Evolutionary conservation across 2,113 vertebrate species (phyloP).

Genomic region (Anoplopoma fimbria): DNA sequence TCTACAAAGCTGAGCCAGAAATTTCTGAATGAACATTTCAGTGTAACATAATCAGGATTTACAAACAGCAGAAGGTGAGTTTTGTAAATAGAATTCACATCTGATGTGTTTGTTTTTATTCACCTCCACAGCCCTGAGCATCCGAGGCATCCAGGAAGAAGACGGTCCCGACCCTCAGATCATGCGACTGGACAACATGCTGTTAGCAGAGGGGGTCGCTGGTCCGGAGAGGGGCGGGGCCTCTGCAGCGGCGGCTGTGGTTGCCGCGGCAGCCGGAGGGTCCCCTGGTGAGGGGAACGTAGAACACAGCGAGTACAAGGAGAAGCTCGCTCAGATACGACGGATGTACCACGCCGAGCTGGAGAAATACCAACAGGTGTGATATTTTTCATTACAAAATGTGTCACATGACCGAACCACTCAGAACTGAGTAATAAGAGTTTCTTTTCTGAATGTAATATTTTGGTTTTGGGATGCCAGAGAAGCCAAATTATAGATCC

Average conservation of each 20-base stretch:
- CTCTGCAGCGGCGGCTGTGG: constrained; percentile 74
- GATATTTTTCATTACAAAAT: background rate
- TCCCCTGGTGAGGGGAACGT: constrained; percentile 79
- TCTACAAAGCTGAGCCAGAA: background rate
- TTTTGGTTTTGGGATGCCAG: background rate
- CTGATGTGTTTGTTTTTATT: background rate
- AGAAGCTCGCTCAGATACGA: constrained; percentile 85
- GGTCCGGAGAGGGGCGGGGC: constrained; percentile 82
- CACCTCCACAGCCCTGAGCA: constrained; percentile 75
- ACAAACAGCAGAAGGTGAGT: background rate
- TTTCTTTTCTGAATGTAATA: background rate
- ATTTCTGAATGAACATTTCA: background rate
- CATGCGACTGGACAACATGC: constrained; percentile 84
- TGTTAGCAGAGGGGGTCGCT: constrained; percentile 84
- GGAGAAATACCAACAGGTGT: constrained; percentile 86
- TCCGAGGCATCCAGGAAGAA: constrained; percentile 79
- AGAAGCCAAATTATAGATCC: background rate
- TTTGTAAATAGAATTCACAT: background rate
- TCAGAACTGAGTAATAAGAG: background rate
- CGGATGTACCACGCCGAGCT: constrained; percentile 85
- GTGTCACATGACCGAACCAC: background rate
- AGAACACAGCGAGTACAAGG: constrained; percentile 85
- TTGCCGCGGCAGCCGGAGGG: constrained; percentile 78
- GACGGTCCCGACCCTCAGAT: constrained; percentile 81
- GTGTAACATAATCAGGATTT: background rate